These are phyloP conservation scores for Pogona vitticeps DNA, from an alignment of 2,113 vertebrate species.

Conservation along the genomic window DNA sequence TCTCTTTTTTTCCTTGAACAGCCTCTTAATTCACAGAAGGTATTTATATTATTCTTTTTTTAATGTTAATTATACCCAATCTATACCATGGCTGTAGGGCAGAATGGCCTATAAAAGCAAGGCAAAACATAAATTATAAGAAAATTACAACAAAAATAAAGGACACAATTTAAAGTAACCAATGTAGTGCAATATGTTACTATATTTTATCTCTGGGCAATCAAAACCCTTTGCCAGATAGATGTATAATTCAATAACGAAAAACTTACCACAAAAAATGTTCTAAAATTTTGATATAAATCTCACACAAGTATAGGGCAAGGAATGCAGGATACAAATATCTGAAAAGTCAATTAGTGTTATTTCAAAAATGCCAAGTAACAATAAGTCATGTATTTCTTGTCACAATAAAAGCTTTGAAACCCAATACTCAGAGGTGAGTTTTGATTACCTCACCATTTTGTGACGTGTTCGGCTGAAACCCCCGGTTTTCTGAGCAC, in stretches of 20 bases:
- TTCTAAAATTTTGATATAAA: neutral
- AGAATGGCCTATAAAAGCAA: neutral
- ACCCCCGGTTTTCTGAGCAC: no score
- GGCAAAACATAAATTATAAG: neutral
- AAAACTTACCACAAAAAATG: neutral
- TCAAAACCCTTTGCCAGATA: neutral
- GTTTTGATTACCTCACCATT: slow-evolving; percentile 4
- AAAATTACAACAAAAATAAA: neutral
- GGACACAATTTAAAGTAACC: neutral
- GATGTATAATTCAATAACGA: neutral
- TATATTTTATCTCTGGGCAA: neutral
- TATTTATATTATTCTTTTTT: neutral
- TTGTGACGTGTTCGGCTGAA: neutral
- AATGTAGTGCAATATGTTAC: no score
- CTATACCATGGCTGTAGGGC: neutral
- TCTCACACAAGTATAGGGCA: neutral
- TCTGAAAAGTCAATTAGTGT: neutral
- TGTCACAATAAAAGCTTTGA: neutral
- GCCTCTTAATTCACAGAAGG: neutral
- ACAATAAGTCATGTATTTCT: slow-evolving; percentile 8
- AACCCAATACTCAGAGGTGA: neutral
- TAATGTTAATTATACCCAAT: neutral
- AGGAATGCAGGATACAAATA: no score
- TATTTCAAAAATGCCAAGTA: slow-evolving; percentile 7
- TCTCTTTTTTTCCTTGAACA: no score